These are phyloP conservation scores for Allochrocebus solatus DNA, from an alignment of 2,797 vertebrate genomes.

Conservation along the genomic window DNA sequence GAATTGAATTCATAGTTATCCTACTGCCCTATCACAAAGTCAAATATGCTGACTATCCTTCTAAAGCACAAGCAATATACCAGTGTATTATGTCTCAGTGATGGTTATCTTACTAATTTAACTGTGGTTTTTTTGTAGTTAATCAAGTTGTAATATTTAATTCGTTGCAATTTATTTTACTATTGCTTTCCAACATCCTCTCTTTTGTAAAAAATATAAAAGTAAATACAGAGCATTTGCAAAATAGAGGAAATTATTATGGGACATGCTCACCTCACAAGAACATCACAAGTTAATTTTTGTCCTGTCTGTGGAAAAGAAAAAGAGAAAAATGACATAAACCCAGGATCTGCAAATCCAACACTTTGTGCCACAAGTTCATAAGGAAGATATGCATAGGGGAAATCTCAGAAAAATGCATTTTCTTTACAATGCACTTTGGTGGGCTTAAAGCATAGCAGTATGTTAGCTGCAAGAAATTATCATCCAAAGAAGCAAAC, in stretches of 20 bases:
- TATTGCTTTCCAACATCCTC: neutral
- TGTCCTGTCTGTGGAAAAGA: neutral
- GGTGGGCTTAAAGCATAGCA: neutral
- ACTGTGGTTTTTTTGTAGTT: neutral
- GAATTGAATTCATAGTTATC: neutral
- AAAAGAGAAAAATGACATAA: neutral
- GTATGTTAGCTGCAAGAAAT: neutral
- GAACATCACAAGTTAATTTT: neutral
- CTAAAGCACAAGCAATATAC: neutral
- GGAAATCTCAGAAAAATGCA: neutral
- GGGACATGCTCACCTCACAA: neutral
- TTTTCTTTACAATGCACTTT: neutral
- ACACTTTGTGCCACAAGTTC: neutral
- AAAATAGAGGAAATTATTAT: slow-evolving; percentile 2
- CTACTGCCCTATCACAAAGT: neutral
- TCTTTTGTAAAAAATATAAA: neutral
- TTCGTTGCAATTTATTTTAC: neutral
- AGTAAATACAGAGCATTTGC: neutral
- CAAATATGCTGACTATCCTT: neutral
- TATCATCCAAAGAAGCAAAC: neutral
- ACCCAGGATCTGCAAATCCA: neutral
- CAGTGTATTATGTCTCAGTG: neutral
- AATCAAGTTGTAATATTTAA: slow-evolving; percentile 4
- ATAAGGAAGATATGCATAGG: neutral
- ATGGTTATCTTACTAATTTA: neutral